Conservation (phyloP, 1,140 invertebrate genomes). For the Vanessa atalanta region DNA sequence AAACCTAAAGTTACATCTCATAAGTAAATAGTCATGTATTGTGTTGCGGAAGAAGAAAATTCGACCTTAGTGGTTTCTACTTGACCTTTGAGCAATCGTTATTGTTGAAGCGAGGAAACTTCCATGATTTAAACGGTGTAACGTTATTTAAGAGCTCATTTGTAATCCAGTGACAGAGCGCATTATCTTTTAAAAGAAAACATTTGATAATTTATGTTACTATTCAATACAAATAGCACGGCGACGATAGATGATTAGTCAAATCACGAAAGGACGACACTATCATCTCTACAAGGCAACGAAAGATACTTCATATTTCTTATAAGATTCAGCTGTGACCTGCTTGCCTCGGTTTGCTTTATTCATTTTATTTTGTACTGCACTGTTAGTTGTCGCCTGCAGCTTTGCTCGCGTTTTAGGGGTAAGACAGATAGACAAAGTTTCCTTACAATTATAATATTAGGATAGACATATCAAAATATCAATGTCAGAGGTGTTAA, state of each 20-base stretch:
- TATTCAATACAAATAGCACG: constrained; percentile 27
- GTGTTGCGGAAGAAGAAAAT: constrained; percentile 31
- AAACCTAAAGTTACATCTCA: constrained; percentile 17
- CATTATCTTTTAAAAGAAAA: constrained; percentile 19
- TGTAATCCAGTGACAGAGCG: background rate
- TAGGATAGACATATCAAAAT: no score
- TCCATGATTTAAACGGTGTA: constrained; percentile 19
- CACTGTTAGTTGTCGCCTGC: no score
- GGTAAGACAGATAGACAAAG: no score
- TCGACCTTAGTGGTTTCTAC: constrained; percentile 25
- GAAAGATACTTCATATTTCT: constrained; percentile 28
- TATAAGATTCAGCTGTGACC: constrained; percentile 26
- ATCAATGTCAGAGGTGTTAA: no score
- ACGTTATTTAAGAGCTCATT: constrained; percentile 20
- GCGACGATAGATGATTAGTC: constrained; percentile 29
- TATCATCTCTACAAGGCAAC: constrained; percentile 28
- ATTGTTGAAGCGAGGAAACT: constrained; percentile 24
- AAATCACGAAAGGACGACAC: constrained; percentile 32
- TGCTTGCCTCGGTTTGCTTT: constrained; percentile 18
- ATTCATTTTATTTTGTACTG: constrained; percentile 20
- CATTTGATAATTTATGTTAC: constrained; percentile 19
- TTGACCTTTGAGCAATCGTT: constrained; percentile 23
- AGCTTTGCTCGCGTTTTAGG: no score
- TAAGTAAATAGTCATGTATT: constrained; percentile 34
- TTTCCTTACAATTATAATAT: no score